Conservation (phyloP, 2,113 vertebrate species). For the Pelecanoides urinatrix region DNA sequence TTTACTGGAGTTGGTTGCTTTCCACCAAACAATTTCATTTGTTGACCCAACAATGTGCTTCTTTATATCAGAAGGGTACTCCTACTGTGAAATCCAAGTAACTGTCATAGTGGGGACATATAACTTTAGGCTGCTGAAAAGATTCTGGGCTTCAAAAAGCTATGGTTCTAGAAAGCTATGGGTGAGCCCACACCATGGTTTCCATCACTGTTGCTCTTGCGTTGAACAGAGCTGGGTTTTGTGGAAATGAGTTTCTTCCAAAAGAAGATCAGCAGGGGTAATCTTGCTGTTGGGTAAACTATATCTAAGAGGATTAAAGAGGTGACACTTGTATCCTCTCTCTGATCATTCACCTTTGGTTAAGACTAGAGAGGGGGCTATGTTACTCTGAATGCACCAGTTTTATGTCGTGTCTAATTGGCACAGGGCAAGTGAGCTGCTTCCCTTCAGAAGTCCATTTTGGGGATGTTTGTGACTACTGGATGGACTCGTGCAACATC, state of each 20-base stretch:
- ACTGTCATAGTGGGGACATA: background rate
- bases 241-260: background rate
- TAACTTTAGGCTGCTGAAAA: background rate
- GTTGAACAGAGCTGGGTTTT: background rate
- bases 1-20: background rate
- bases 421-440: background rate
- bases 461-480: background rate
- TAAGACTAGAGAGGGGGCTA: background rate
- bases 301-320: background rate
- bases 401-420: background rate
- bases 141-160: background rate
- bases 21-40: background rate
- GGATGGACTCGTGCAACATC: background rate
- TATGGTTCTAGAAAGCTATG: background rate
- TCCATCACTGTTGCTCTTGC: background rate
- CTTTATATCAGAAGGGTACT: background rate
- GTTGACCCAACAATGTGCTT: background rate
- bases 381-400: background rate
- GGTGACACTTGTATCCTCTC: background rate
- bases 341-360: background rate
- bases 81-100: background rate
- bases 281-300: background rate
- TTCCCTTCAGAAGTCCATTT: background rate
- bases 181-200: background rate
- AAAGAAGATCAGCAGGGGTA: background rate